phyloP scores from a whole-genome alignment of 2,797 vertebrate genomes.

The Esox lucius region DNA sequence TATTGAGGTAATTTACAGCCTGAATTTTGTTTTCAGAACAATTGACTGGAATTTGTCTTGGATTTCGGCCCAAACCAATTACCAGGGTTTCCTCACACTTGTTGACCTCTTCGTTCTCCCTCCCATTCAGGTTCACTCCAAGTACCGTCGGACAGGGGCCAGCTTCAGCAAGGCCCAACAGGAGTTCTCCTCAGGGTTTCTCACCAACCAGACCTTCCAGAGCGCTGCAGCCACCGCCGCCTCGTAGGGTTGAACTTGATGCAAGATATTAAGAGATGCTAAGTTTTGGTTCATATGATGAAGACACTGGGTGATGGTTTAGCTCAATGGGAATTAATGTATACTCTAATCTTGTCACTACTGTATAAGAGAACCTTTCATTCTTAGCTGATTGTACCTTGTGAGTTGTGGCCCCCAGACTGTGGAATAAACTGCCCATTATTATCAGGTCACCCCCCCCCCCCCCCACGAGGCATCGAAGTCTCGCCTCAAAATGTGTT shows the following conservation, averaged over 20 bases:
- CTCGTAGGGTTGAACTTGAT: conserved; percentile 42
- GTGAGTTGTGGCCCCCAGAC: no score
- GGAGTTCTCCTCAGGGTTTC: conserved; percentile 91
- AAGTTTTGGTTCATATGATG: conserved; percentile 28
- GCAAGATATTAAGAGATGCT: conserved; percentile 13
- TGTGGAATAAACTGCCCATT: no score
- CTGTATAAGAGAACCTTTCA: background rate
- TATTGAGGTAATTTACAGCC: no score
- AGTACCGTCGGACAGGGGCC: conserved; percentile 91
- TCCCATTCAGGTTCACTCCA: conserved; percentile 85
- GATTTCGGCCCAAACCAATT: no score
- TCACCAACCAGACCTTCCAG: conserved; percentile 86
- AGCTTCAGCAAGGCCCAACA: conserved; percentile 95
- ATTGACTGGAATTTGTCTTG: no score
- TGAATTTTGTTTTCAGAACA: no score
- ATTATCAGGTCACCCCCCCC: no score
- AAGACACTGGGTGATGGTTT: conserved; percentile 32
- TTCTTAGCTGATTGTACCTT: no score
- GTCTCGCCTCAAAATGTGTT: no score
- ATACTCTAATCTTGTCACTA: background rate
- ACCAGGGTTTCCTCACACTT: background rate
- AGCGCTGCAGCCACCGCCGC: conserved; percentile 74
- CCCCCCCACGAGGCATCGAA: no score
- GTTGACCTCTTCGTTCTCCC: background rate
- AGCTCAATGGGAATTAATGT: conserved; percentile 3